phyloP scores from a whole-genome alignment of 2,888 invertebrate genomes.

The Silvanus unidentatus region DNA sequence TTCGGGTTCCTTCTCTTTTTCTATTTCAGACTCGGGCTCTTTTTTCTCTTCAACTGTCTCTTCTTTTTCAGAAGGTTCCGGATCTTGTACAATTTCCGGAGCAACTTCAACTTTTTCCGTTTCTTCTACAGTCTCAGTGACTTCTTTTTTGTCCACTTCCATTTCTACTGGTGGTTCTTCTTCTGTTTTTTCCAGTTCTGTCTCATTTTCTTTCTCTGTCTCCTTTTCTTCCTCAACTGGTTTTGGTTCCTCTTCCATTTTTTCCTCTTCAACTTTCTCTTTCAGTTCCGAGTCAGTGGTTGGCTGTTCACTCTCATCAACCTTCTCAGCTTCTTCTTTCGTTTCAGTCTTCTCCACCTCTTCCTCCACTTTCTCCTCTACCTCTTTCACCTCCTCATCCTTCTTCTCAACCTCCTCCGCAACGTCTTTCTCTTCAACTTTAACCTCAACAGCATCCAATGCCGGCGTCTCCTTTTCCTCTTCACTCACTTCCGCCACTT shows the following conservation, averaged over 20 bases:
- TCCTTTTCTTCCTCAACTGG: constrained; percentile 17
- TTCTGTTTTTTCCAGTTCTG: constrained; percentile 21
- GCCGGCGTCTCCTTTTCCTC: constrained; percentile 27
- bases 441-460: too few relatives aligned
- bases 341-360: constrained; percentile 19
- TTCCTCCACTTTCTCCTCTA: constrained; percentile 27
- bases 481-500: constrained; percentile 45
- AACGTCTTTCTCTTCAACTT: constrained; percentile 23
- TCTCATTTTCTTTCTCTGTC: constrained; percentile 14
- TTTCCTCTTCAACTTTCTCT: constrained; percentile 26
- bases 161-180: constrained; percentile 10
- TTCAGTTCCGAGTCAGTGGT: constrained; percentile 20
- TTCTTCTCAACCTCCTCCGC: constrained; percentile 30
- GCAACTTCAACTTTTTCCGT: constrained; percentile 27
- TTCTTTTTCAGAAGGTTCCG: constrained; percentile 17
- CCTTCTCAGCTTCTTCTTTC: constrained; percentile 19
- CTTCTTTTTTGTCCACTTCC: constrained; percentile 26
- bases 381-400: constrained; percentile 24
- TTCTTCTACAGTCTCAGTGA: constrained; percentile 24
- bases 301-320: constrained; percentile 26
- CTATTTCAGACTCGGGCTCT: constrained; percentile 17
- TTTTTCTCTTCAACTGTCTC: constrained; percentile 17
- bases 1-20: constrained; percentile 19
- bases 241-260: constrained; percentile 18
- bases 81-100: constrained; percentile 20